These are phyloP conservation scores for Apamea anceps DNA, from an alignment of 2,888 invertebrate species.

Conservation along the genomic window DNA sequence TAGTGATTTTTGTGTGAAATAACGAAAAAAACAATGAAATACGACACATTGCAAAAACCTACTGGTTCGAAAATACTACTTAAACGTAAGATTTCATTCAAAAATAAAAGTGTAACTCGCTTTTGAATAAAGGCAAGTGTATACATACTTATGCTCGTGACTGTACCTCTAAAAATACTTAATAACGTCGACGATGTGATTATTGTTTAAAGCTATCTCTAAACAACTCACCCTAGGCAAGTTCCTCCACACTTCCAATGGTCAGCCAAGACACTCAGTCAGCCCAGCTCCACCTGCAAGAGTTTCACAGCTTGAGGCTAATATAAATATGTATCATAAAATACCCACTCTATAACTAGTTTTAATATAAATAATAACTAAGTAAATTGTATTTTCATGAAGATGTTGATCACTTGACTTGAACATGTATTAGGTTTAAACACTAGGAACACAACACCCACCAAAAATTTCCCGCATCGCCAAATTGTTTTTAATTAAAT, in stretches of 20 bases:
- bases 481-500: constrained; percentile 31
- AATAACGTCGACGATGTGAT: neutral
- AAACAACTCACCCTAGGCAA: neutral
- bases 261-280: neutral
- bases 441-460: neutral
- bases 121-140: no score
- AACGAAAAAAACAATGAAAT: no score
- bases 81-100: no score
- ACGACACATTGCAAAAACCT: no score
- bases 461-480: neutral
- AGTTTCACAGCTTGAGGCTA: neutral
- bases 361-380: neutral
- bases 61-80: no score
- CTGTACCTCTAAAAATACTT: neutral
- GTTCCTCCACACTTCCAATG: neutral
- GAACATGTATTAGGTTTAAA: no score
- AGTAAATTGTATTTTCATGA: neutral
- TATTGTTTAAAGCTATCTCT: neutral
- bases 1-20: no score
- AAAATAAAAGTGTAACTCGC: no score
- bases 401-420: neutral
- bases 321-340: neutral
- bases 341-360: neutral
- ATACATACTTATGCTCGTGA: no score
- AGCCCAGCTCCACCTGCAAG: neutral